Base-by-base conservation (phyloP, 1,140 invertebrate genomes). In the Monochamus saltuarius region DNA sequence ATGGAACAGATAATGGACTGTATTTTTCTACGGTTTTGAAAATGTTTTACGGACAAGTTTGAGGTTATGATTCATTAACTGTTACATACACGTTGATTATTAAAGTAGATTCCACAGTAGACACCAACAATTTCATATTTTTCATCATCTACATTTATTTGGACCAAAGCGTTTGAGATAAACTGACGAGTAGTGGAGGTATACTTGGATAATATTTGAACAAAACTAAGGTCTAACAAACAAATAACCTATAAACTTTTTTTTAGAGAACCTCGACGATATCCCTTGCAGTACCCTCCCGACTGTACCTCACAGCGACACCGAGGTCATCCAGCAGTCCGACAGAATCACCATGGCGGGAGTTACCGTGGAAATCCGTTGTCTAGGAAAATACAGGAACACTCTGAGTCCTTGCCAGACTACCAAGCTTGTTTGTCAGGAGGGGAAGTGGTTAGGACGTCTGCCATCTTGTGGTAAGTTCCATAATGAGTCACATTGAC, bases 391-490 rank as follows among this genome's bases (percentile, higher is more conserved):
- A 38, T 74, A 72, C 42, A 49, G 59, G 11, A 72, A 72, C 46
- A 57, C 57, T 0, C 53, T 63, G 17, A 37, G 61, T 2, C 69
- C 71, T 6, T 75, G 72, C 38, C 59, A 67, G 50, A 45, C 69
- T 4, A 56, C 65, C n/a, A 70, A 59, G 50, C 58, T 75, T 43
- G 61, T 53, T 40, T 75, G 73, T 29, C 55, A 67, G 8, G 59
- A 58, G 8, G 72, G 73, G 14, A 47, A 57, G 54, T 75, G 73
- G 73, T 47, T 67, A 37, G 73, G 73, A n/a, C 55, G 52, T 46
- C 59, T 62, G 37, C 73, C 73, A 8, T 64, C 49, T 55, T 75
- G 73, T 55, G 70, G 73, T 75, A 64, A 66, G 62, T 49, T 14
- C n/a, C n/a, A n/a, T n/a, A n/a, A n/a, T n/a, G n/a, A n/a, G 22